Evolutionary conservation across 1,140 invertebrate genomes (phyloP).

Genomic region (Trypoxylus dichotomus): DNA sequence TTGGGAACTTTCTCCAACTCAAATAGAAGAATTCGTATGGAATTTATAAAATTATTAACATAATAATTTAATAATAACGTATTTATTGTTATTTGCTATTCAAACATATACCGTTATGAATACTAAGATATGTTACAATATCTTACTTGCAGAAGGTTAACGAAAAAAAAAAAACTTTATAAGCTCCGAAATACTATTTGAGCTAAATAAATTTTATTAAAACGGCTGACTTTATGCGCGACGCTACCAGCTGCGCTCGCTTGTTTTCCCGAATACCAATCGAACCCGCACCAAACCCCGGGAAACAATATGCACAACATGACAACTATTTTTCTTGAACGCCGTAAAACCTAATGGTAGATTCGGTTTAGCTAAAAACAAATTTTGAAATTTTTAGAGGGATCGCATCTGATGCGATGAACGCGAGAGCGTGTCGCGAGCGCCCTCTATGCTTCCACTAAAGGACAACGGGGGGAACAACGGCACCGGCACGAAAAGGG

Average conservation of each 20-base stretch:
- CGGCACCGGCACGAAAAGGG: background rate
- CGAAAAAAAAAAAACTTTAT: background rate
- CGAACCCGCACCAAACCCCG: background rate
- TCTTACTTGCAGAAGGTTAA: no score
- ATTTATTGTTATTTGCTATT: no score
- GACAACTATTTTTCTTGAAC: slow-evolving; percentile 15
- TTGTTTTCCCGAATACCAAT: background rate
- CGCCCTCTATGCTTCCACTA: background rate
- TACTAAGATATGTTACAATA: no score
- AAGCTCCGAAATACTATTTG: background rate
- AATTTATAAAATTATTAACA: no score
- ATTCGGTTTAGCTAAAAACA: slow-evolving; percentile 21
- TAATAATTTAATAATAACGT: no score
- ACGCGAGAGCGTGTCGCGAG: background rate
- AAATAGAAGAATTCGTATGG: no score
- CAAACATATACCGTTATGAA: no score
- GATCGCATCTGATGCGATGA: background rate
- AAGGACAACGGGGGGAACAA: no score
- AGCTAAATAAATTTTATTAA: slow-evolving; percentile 3
- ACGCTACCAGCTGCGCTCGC: background rate
- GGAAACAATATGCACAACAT: slow-evolving; percentile 1
- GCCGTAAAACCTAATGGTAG: slow-evolving; percentile 15
- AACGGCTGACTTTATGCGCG: background rate
- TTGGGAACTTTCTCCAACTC: no score
- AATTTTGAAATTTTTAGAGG: slow-evolving; percentile 14